phyloP scores from a whole-genome alignment of 2,888 invertebrate genomes.

The Hirtodrosophila trivittata region DNA sequence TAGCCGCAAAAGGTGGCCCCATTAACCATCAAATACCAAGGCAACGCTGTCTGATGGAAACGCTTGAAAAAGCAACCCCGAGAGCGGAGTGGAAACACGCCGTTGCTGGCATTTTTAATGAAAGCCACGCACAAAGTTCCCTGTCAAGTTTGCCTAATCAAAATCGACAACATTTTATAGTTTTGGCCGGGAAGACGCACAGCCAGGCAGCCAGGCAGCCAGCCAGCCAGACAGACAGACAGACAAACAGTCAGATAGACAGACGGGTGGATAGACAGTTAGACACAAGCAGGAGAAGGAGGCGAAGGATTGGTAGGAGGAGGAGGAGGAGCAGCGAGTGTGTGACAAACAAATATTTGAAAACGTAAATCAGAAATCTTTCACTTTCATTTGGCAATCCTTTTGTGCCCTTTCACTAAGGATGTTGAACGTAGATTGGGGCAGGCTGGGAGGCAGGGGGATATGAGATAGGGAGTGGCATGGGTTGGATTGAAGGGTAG shows the following conservation, averaged over 20 bases:
- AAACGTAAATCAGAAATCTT: slow-evolving; percentile 78
- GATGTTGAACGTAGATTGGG: neutral
- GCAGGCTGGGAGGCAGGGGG: neutral
- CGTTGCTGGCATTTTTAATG: slow-evolving; percentile 72
- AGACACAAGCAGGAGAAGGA: neutral
- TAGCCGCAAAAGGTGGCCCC: slow-evolving; percentile 49
- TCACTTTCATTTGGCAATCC: slow-evolving; percentile 78
- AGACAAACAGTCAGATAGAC: neutral
- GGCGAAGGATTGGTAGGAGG: neutral
- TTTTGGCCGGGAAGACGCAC: slow-evolving; percentile 41
- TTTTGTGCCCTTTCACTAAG: slow-evolving; percentile 57
- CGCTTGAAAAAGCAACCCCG: slow-evolving; percentile 59
- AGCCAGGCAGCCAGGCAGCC: slow-evolving; percentile 25
- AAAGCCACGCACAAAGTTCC: slow-evolving; percentile 76
- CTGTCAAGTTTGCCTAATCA: slow-evolving; percentile 80
- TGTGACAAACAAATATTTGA: slow-evolving; percentile 79
- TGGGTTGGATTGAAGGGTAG: neutral
- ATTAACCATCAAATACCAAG: slow-evolving; percentile 39
- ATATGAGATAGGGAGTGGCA: neutral
- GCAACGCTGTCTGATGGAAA: slow-evolving; percentile 42
- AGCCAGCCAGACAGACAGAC: slow-evolving; percentile 2
- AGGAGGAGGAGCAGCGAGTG: slow-evolving; percentile 36
- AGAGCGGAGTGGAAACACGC: slow-evolving; percentile 35
- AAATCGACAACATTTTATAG: slow-evolving; percentile 82
- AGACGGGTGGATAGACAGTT: neutral